Percentiles rank a stretch among this genome's conserved stretches.
These are phyloP conservation scores for Teleogryllus oceanicus DNA, from an alignment of 2,888 invertebrate species.

Conservation along the genomic window DNA sequence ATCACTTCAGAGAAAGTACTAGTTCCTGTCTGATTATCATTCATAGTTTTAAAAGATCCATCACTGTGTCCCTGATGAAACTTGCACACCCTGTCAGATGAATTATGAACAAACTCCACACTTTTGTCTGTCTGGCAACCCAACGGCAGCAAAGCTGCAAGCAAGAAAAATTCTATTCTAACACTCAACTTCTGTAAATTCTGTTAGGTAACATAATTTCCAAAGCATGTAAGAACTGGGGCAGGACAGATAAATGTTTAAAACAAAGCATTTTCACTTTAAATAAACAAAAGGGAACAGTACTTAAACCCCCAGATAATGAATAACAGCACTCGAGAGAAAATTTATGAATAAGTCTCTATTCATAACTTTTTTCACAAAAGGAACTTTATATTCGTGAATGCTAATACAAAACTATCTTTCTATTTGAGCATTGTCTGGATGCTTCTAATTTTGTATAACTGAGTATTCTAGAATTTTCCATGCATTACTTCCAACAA, in stretches of 20 bases:
- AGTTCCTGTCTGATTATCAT: slow-evolving; percentile 1
- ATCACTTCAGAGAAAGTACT: neutral
- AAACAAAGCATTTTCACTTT: neutral
- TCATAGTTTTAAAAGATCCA: neutral
- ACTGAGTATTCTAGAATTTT: no score
- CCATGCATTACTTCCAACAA: no score
- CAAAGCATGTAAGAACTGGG: neutral
- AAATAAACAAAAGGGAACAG: no score
- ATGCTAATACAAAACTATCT: no score
- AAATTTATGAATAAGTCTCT: no score
- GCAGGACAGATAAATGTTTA: neutral
- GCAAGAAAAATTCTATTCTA: slow-evolving; percentile 11
- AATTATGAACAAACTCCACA: neutral
- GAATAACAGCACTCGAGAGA: no score
- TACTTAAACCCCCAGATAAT: no score
- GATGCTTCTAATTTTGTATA: no score
- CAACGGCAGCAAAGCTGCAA: slow-evolving; percentile 20
- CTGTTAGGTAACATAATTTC: neutral
- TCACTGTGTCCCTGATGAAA: slow-evolving; percentile 18
- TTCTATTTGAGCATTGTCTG: no score
- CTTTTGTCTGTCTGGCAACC: slow-evolving; percentile 20
- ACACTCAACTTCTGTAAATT: neutral
- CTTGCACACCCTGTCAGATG: neutral
- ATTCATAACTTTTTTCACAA: no score
- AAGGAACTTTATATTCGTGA: no score